phyloP scores from a whole-genome alignment of 2,113 vertebrate genomes.

The Rafetus swinhoei region DNA sequence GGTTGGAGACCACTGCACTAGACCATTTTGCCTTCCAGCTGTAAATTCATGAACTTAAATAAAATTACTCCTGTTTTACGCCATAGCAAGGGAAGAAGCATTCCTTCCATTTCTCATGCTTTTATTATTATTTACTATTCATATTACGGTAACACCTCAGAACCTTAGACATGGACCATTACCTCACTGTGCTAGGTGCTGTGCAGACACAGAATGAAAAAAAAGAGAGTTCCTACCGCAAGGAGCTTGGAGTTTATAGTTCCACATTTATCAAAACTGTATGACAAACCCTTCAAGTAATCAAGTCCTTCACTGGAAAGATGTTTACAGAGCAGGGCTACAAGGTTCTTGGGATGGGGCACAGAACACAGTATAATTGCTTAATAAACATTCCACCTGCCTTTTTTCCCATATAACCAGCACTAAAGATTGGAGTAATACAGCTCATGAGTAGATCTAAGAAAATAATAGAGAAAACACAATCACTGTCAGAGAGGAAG shows the following conservation, averaged over 20 bases:
- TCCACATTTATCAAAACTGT: not conserved
- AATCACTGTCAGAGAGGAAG: not conserved
- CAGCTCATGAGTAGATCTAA: not conserved
- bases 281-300: not conserved
- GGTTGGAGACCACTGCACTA: not conserved
- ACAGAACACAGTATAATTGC: not conserved
- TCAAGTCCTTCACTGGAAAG: not conserved
- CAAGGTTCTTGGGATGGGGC: not conserved
- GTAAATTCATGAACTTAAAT: not conserved
- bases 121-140: not conserved
- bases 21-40: not conserved
- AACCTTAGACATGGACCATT: not conserved
- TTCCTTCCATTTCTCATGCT: not conserved
- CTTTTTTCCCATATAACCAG: not conserved
- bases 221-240: not conserved
- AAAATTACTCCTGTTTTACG: not conserved
- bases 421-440: not conserved
- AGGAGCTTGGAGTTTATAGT: not conserved
- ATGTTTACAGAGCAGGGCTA: not conserved
- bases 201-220: not conserved
- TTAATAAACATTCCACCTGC: not conserved
- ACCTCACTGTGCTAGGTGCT: not conserved
- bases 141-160: not conserved
- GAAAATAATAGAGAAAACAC: not conserved
- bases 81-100: not conserved